Evolutionary conservation across 2,797 vertebrate species (phyloP).

Genomic region (Nothura maculosa): DNA sequence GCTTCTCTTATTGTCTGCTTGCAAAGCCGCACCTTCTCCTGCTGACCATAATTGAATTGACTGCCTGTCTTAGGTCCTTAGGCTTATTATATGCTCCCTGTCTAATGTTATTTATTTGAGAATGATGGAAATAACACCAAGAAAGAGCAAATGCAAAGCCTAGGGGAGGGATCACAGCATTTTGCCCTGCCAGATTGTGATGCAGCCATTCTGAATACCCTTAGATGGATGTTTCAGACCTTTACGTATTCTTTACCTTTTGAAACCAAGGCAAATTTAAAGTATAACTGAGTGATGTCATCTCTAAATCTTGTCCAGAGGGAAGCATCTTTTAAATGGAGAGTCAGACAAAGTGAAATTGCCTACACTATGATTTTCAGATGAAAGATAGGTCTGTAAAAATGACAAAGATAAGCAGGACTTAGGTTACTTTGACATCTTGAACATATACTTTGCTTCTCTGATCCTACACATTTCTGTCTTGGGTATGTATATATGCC

Average conservation of each 20-base stretch:
- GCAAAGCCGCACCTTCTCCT: background rate
- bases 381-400: background rate
- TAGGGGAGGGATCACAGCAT: background rate
- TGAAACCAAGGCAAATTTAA: background rate
- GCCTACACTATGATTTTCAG: background rate
- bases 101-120: background rate
- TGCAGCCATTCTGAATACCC: background rate
- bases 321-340: background rate
- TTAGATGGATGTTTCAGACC: background rate
- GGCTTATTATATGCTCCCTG: background rate
- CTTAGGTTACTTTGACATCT: background rate
- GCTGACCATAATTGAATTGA: background rate
- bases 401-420: background rate
- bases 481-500: background rate
- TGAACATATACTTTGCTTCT: background rate
- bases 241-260: background rate
- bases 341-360: background rate
- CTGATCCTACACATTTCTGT: background rate
- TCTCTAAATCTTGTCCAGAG: background rate
- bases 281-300: rapidly evolving
- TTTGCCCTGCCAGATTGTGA: background rate
- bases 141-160: background rate
- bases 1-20: background rate
- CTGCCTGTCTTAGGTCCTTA: background rate
- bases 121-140: background rate